Evolutionary conservation across 1,140 invertebrate species (phyloP).

Genomic region (Galendromus occidentalis): DNA sequence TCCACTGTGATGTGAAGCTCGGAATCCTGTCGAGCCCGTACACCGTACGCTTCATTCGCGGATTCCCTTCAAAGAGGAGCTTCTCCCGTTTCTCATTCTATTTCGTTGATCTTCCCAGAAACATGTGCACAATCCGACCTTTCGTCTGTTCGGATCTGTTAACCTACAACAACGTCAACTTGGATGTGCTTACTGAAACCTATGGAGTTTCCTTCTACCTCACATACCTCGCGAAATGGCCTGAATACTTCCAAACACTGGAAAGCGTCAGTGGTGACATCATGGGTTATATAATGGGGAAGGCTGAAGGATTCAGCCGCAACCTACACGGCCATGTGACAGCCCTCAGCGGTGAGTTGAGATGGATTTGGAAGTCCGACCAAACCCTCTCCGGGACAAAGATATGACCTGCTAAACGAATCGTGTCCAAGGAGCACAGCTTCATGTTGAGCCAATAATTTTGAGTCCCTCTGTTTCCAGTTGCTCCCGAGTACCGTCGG

Average conservation of each 20-base stretch:
- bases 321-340: slow-evolving; percentile 99
- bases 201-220: slow-evolving; percentile 94
- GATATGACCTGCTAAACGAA: too few relatives aligned
- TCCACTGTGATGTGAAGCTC: too few relatives aligned
- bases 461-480: slow-evolving; percentile 34
- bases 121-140: slow-evolving; percentile 75
- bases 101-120: slow-evolving; percentile 8
- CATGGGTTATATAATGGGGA: slow-evolving; percentile 99
- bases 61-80: too few relatives aligned
- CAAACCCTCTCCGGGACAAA: too few relatives aligned
- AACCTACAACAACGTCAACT: slow-evolving; percentile 89
- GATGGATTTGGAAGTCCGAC: too few relatives aligned
- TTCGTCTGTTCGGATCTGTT: slow-evolving; percentile 88
- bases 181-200: slow-evolving; percentile 90
- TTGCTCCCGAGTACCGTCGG: slow-evolving; percentile 78
- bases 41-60: too few relatives aligned
- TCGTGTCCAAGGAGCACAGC: too few relatives aligned
- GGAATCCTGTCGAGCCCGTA: too few relatives aligned
- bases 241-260: slow-evolving; percentile 94
- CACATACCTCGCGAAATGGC: slow-evolving; percentile 92
- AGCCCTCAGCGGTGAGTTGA: slow-evolving; percentile 37
- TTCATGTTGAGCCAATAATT: too few relatives aligned
- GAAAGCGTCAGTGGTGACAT: slow-evolving; percentile 84
- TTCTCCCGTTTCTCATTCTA: neutral
- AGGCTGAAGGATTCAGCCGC: slow-evolving; percentile 80